Conservation (phyloP, 1,140 invertebrate species). For the Philaenus spumarius region DNA sequence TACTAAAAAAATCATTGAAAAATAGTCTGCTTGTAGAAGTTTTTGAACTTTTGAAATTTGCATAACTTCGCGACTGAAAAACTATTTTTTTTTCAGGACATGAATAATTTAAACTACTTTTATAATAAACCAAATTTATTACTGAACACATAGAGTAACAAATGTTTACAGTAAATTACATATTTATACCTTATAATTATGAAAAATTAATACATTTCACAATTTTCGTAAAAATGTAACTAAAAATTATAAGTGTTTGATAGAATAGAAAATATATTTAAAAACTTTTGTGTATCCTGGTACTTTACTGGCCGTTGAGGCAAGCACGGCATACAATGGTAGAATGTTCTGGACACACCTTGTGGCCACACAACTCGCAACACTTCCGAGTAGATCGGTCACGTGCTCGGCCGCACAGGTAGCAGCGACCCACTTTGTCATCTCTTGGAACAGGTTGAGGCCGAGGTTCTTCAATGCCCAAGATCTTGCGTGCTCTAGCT, state of each 20-base stretch:
- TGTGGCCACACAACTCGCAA: constrained; percentile 2
- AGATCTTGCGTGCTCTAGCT: not conserved
- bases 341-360: constrained; percentile 11
- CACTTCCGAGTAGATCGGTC: constrained; percentile 2
- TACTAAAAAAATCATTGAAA: too few relatives aligned
- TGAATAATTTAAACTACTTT: constrained; percentile 2
- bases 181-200: not conserved
- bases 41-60: too few relatives aligned
- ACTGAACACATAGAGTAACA: not conserved
- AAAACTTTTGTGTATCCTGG: not conserved
- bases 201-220: not conserved
- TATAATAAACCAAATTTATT: not conserved
- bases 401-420: not conserved
- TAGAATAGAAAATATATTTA: not conserved
- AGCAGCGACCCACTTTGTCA: constrained; percentile 7
- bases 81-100: not conserved
- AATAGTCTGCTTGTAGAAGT: too few relatives aligned
- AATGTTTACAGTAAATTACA: not conserved
- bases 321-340: not conserved
- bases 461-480: not conserved
- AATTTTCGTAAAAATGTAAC: too few relatives aligned
- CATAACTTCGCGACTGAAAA: not conserved
- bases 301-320: not conserved
- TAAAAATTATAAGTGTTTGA: not conserved
- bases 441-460: not conserved